Evolutionary conservation across 92 coral and sea anemone genomes (phyloP).

Genomic region (Meandrina meandrites): DNA sequence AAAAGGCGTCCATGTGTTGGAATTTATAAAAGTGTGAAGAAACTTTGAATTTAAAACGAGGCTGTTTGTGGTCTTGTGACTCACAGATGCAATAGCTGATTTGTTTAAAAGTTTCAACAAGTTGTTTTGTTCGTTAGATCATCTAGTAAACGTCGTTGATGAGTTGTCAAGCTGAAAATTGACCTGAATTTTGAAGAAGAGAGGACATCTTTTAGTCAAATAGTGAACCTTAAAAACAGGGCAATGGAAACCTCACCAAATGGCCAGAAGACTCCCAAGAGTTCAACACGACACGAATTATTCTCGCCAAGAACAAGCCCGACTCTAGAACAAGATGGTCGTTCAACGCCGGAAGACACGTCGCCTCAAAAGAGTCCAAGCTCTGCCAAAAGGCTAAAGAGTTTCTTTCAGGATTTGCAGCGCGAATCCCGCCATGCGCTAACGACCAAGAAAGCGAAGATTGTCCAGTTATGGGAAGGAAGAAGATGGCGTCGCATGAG

Average conservation of each 20-base stretch:
- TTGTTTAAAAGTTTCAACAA: neutral
- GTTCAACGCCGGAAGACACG: slow-evolving; percentile 9
- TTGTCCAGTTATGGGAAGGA: slow-evolving; percentile 55
- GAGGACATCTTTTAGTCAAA: neutral
- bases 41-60: slow-evolving; percentile 18
- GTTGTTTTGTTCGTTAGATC: neutral
- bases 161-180: neutral
- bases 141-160: neutral
- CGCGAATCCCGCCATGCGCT: slow-evolving; percentile 68
- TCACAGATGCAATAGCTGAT: neutral
- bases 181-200: neutral
- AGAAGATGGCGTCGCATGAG: slow-evolving; percentile 49
- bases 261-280: slow-evolving; percentile 18
- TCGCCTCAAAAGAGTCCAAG: slow-evolving; percentile 49
- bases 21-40: slow-evolving; percentile 20
- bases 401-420: slow-evolving; percentile 68
- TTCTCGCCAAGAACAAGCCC: slow-evolving; percentile 20
- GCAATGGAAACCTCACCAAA: slow-evolving; percentile 17
- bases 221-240: neutral
- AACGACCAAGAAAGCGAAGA: slow-evolving; percentile 51
- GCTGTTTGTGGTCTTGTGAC: slow-evolving; percentile 17
- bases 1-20: slow-evolving; percentile 3
- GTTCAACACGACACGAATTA: neutral
- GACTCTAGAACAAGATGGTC: neutral
- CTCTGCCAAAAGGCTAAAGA: slow-evolving; percentile 58